These are phyloP conservation scores for Tetragonula clypearis DNA, from an alignment of 1,140 invertebrate genomes.

Conservation along the genomic window DNA sequence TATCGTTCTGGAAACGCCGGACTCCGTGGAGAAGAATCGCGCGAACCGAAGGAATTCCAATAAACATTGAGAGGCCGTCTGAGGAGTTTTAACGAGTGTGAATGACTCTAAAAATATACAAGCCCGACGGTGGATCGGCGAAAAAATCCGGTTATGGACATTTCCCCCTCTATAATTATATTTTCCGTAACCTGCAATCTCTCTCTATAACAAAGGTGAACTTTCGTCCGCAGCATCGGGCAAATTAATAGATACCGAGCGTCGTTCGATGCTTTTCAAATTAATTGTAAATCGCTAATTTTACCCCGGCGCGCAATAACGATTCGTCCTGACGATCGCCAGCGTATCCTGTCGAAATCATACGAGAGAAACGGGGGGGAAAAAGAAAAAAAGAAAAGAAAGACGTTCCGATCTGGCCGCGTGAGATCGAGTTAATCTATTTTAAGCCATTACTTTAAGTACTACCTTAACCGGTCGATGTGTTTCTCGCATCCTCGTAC, in stretches of 20 bases:
- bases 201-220: background rate
- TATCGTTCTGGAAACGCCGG: background rate
- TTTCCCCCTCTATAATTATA: conserved; percentile 2
- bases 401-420: background rate
- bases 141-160: background rate
- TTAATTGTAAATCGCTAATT: background rate
- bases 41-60: background rate
- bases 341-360: background rate
- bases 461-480: background rate
- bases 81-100: background rate
- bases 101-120: background rate
- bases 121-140: background rate
- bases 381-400: too few species aligned
- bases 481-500: background rate
- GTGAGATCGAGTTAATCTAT: background rate
- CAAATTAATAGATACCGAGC: conserved; percentile 1
- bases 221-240: background rate
- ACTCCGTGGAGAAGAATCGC: background rate
- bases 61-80: background rate
- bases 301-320: background rate
- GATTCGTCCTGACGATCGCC: background rate
- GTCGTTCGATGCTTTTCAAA: background rate
- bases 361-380: background rate
- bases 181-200: background rate
- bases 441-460: conserved; percentile 5